Evolutionary conservation across 2,113 vertebrate species (phyloP).

Genomic region (Rhinichthys klamathensis): DNA sequence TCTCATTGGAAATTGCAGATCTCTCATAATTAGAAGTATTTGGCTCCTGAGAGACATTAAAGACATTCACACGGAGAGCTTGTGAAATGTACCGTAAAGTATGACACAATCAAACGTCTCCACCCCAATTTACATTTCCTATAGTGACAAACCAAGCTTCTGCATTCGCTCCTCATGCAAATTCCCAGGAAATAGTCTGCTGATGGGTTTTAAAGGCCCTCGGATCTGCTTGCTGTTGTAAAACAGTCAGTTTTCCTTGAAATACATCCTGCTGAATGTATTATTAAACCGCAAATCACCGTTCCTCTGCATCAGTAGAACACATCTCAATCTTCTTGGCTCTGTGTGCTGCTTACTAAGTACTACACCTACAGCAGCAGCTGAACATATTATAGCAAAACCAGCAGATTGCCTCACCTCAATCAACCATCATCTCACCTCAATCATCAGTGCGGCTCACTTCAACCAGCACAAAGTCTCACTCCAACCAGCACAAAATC

Average conservation of each 20-base stretch:
- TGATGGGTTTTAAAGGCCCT: slow-evolving; percentile 63
- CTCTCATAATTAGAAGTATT: slow-evolving; percentile 61
- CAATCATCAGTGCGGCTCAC: slow-evolving; percentile 8
- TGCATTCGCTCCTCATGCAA: slow-evolving; percentile 59
- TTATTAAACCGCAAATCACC: slow-evolving; percentile 77
- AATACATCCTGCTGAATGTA: slow-evolving; percentile 61
- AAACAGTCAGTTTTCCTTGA: slow-evolving; percentile 64
- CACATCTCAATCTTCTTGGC: slow-evolving; percentile 58
- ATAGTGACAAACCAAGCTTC: slow-evolving; percentile 51
- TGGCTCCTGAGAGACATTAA: slow-evolving; percentile 60
- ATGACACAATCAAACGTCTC: slow-evolving; percentile 61
- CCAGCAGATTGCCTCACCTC: slow-evolving; percentile 27
- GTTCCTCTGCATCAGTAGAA: slow-evolving; percentile 60
- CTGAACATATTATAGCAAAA: neutral
- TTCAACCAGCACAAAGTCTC: neutral
- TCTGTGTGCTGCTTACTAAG: slow-evolving; percentile 53
- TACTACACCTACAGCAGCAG: slow-evolving; percentile 4
- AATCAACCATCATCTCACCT: slow-evolving; percentile 28
- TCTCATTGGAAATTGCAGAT: slow-evolving; percentile 54
- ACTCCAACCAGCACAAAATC: slow-evolving; percentile 8
- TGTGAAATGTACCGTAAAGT: slow-evolving; percentile 59
- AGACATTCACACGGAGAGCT: slow-evolving; percentile 47
- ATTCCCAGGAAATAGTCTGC: slow-evolving; percentile 63
- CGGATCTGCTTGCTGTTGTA: slow-evolving; percentile 58
- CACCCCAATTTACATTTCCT: slow-evolving; percentile 58